phyloP scores from a whole-genome alignment of 2,113 vertebrate species.

The Albula glossodonta region DNA sequence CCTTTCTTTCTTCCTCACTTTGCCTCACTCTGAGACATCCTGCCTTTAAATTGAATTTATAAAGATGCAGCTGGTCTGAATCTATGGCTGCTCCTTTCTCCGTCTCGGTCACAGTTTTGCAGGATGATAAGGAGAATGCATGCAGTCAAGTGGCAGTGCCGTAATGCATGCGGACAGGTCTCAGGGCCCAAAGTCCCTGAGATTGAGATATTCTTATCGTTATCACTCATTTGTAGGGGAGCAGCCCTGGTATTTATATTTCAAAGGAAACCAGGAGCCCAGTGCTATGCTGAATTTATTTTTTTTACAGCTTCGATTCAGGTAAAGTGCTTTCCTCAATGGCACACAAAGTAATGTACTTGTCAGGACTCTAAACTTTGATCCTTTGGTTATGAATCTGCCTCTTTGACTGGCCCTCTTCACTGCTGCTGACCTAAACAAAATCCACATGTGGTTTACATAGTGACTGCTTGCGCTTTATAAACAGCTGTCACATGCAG shows the following conservation, averaged over 20 bases:
- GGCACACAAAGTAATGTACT: not conserved
- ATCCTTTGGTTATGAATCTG: not conserved
- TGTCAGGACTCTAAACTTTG: not conserved
- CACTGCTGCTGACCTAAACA: not conserved
- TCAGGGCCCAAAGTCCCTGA: not conserved
- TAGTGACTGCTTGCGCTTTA: conserved; percentile 33
- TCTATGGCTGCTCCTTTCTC: not conserved
- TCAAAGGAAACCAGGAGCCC: not conserved
- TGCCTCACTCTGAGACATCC: not conserved
- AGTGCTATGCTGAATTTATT: not conserved
- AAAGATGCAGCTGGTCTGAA: not conserved
- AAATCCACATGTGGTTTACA: conserved; percentile 15
- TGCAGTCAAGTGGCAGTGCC: not conserved
- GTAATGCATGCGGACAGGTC: not conserved
- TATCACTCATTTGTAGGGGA: not conserved
- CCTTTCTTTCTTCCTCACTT: conserved; percentile 8
- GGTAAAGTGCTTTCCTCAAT: not conserved
- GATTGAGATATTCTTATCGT: not conserved
- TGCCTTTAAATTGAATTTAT: conserved; percentile 11
- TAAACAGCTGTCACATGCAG: conserved; percentile 31
- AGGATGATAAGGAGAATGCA: not conserved
- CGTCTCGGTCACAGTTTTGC: not conserved
- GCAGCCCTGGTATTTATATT: not conserved
- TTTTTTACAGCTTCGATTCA: not conserved
- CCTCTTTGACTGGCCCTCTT: not conserved